A percentile compares a stretch with the other conserved stretches of the same genome.
Evolutionary conservation across 2,113 vertebrate genomes (phyloP).

Genomic region (Chlamydotis undulata): DNA sequence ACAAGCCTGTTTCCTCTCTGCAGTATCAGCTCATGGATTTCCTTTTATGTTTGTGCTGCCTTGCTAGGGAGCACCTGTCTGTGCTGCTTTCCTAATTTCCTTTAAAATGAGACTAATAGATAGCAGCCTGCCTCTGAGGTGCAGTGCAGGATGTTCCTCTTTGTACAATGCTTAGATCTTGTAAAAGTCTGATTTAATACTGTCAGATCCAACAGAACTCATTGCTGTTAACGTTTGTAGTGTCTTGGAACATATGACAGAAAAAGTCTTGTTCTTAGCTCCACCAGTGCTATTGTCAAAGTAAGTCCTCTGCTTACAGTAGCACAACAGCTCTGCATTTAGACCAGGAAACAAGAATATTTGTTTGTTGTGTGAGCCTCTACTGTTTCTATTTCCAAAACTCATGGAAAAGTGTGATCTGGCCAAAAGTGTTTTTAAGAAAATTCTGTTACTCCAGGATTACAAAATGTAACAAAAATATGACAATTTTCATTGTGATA

Average conservation of each 20-base stretch:
- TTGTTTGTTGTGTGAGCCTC: neutral
- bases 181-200: slow-evolving; percentile 31
- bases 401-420: neutral
- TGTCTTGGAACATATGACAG: neutral
- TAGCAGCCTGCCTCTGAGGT: slow-evolving; percentile 28
- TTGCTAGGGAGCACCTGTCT: slow-evolving; percentile 33
- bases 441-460: neutral
- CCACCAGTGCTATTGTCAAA: neutral
- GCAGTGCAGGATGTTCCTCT: neutral
- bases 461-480: neutral
- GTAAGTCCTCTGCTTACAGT: neutral
- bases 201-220: neutral
- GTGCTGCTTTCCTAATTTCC: neutral
- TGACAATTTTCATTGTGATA: neutral
- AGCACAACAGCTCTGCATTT: neutral
- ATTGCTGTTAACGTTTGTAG: neutral
- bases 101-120: slow-evolving; percentile 33
- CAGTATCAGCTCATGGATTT: neutral
- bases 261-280: neutral
- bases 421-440: neutral
- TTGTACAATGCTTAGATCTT: neutral
- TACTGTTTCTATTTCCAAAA: neutral
- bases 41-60: slow-evolving; percentile 15
- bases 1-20: neutral
- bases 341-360: neutral